phyloP scores from a whole-genome alignment of 2,113 vertebrate genomes.

The Haplochromis burtoni region DNA sequence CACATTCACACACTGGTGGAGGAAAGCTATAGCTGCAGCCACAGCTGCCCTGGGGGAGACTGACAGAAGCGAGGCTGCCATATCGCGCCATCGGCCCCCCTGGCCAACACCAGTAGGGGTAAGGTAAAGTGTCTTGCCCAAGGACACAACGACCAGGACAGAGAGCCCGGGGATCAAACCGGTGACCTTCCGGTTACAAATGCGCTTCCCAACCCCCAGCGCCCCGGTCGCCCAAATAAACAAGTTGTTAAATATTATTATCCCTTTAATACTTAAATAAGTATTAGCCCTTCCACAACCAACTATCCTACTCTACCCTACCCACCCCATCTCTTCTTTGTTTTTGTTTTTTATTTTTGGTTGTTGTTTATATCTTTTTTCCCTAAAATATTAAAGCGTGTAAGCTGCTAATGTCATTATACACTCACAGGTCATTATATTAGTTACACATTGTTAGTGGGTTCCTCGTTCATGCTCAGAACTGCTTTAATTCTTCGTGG shows the following conservation, averaged over 20 bases:
- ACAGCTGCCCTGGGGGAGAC: no score
- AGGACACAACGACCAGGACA: background rate
- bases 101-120: background rate
- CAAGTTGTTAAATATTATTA: background rate
- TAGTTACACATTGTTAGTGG: background rate
- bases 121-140: background rate
- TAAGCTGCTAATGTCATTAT: background rate
- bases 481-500: background rate
- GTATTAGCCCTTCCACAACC: background rate
- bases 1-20: background rate
- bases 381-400: background rate
- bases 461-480: background rate
- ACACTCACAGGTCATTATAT: background rate
- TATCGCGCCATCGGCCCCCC: background rate
- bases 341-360: background rate
- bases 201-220: fast-evolving
- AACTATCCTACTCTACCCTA: background rate
- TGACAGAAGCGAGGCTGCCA: no score
- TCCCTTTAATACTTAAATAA: background rate
- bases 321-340: background rate
- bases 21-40: no score
- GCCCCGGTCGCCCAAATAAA: background rate
- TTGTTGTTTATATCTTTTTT: background rate
- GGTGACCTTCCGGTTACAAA: background rate
- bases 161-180: background rate